Evolutionary conservation across 2,888 invertebrate species (phyloP).

Genomic region (Romanomermis culicivorax): DNA sequence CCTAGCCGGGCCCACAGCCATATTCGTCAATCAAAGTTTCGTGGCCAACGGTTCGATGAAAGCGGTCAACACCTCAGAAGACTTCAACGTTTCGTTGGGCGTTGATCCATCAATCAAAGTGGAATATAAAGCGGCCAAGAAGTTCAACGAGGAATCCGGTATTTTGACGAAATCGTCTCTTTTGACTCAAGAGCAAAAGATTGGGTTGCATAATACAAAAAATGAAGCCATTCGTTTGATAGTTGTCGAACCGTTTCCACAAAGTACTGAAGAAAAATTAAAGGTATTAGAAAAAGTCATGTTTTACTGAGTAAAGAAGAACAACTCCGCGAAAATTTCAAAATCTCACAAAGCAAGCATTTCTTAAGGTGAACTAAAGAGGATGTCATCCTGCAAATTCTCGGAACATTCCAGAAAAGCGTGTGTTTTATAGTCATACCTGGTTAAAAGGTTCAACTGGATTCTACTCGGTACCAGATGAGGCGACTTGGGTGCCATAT

Average conservation of each 20-base stretch:
- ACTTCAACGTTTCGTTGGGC: constrained; percentile 32
- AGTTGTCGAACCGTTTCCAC: constrained; percentile 30
- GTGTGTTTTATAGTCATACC: too few relatives aligned
- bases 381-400: neutral
- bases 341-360: too few relatives aligned
- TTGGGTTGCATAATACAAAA: constrained; percentile 31
- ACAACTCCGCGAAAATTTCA: too few relatives aligned
- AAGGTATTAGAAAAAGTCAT: constrained; percentile 29
- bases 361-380: constrained; percentile 9
- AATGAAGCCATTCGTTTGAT: constrained; percentile 24
- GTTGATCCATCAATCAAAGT: constrained; percentile 32
- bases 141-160: constrained; percentile 28
- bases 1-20: constrained; percentile 29
- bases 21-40: constrained; percentile 34
- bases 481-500: too few relatives aligned
- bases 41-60: constrained; percentile 29
- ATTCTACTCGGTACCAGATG: too few relatives aligned
- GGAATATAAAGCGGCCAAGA: constrained; percentile 28
- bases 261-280: constrained; percentile 31
- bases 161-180: constrained; percentile 26
- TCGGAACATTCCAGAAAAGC: neutral
- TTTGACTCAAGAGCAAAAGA: constrained; percentile 23
- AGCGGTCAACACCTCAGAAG: constrained; percentile 30
- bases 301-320: constrained; percentile 7
- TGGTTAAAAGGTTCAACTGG: too few relatives aligned